Conservation (phyloP, 2,113 vertebrate species). For the Turdus rufiventris region DNA sequence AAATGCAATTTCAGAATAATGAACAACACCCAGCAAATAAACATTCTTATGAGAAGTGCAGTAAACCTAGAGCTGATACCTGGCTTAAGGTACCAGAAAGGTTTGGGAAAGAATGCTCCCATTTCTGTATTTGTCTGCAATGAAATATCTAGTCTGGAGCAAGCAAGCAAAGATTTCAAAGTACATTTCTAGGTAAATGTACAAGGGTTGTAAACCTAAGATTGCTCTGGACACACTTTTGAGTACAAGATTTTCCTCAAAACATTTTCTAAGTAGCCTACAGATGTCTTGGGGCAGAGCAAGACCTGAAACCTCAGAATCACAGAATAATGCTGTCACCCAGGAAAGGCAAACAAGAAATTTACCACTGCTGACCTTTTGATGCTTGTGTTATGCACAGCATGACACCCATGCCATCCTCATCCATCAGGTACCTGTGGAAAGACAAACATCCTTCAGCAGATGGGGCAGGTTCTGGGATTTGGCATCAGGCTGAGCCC, state of each 20-base stretch:
- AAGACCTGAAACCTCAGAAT: neutral
- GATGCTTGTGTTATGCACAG: neutral
- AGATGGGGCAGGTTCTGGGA: neutral
- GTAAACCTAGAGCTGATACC: neutral
- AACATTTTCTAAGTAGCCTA: neutral
- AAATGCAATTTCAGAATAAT: neutral
- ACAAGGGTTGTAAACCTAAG: accelerated
- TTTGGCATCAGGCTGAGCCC: neutral
- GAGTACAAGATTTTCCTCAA: neutral
- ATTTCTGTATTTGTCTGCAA: neutral
- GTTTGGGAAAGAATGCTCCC: neutral
- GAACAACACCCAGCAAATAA: neutral
- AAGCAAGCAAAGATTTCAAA: neutral
- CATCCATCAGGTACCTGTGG: neutral
- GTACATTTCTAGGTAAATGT: accelerated
- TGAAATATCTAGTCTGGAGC: neutral
- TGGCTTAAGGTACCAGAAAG: neutral
- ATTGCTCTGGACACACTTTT: neutral
- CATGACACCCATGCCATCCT: neutral
- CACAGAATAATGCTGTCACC: neutral
- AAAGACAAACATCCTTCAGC: neutral
- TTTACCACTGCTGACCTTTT: neutral
- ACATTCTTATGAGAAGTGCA: neutral
- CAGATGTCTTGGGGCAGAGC: neutral
- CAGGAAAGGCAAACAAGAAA: neutral